Evolutionary conservation across 2,797 vertebrate genomes (phyloP), one percentile per base, ranked within the genome.

Genomic region (Vespertilio murinus): DNA sequence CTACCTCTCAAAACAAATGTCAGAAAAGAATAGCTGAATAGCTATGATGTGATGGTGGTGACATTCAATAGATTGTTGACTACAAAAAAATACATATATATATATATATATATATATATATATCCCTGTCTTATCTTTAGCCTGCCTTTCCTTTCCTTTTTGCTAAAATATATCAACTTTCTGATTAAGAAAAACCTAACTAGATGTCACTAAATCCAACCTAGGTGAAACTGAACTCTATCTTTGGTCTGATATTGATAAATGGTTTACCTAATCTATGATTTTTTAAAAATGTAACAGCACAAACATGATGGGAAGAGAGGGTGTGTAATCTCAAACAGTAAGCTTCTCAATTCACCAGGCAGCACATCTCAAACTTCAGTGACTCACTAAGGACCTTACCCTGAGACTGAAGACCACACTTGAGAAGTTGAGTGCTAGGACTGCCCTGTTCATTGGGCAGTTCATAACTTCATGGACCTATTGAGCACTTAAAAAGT

Each of bases 211-310:
- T 18, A n/a, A 84, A 56, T 78, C 45, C 45, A 40, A 13, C 33
- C 45, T 86, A 14, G 11, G 78, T 40, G 65, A 79, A 47, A 25
- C 12, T 74, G 56, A 38, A 65, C 30, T 69, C 79, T 69, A 67
- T 75, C 83, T 94, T 93, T 83, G 79, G 52, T 85, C 78, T 67
- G 40, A 88, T 59, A 49, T 2, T 23, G n/a, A 88, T 85, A 88
- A 83, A 40, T 11, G 17, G 38, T 49, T 78, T 65, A 30, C n/a
- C 85, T 47, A 20, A 56, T 12, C 86, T 65, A 30, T 3, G 49
- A 94, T 82, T 64, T 64, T 8, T 47, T 3, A 28, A 47, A 42
- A 82, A 54, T 14, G 4, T 16, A 40, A 40, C 33, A n/a, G 23
- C 6, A 28, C 77, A 90, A 45, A 84, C 35, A 33, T 11, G 52